These are phyloP conservation scores for Vulpes vulpes DNA, from an alignment of 2,113 vertebrate species.

Conservation along the genomic window DNA sequence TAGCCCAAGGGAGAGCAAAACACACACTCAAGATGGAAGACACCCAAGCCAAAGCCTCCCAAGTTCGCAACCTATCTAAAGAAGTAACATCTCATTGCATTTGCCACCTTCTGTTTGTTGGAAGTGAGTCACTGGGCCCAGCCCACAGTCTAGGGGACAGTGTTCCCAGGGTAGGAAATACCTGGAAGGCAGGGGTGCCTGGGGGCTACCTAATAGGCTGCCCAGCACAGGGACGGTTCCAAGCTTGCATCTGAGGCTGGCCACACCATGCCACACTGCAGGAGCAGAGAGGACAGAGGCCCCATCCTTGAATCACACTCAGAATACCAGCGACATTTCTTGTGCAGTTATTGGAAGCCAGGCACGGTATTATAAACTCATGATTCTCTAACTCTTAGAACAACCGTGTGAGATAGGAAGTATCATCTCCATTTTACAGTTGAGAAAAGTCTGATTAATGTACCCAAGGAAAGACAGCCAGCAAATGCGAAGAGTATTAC, in stretches of 20 bases:
- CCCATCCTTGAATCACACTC: background rate
- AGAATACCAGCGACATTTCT: background rate
- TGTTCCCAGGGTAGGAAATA: background rate
- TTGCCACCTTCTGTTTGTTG: background rate
- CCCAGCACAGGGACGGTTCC: fast-evolving
- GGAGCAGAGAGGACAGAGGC: background rate
- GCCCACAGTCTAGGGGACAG: background rate
- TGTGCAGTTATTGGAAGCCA: background rate
- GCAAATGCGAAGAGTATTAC: background rate
- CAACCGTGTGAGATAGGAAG: background rate
- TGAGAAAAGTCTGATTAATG: background rate
- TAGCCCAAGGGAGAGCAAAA: background rate
- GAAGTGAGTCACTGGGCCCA: background rate
- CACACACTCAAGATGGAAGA: background rate
- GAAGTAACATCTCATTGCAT: background rate
- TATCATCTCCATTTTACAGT: background rate
- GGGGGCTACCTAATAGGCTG: background rate
- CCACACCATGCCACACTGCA: background rate
- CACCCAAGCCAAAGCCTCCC: background rate
- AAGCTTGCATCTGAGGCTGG: background rate
- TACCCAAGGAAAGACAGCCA: background rate
- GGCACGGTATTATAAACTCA: background rate
- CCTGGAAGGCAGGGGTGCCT: background rate
- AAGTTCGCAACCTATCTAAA: background rate
- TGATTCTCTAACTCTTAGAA: background rate